Conservation (phyloP, 2,797 vertebrate genomes). For the Coreius guichenoti region DNA sequence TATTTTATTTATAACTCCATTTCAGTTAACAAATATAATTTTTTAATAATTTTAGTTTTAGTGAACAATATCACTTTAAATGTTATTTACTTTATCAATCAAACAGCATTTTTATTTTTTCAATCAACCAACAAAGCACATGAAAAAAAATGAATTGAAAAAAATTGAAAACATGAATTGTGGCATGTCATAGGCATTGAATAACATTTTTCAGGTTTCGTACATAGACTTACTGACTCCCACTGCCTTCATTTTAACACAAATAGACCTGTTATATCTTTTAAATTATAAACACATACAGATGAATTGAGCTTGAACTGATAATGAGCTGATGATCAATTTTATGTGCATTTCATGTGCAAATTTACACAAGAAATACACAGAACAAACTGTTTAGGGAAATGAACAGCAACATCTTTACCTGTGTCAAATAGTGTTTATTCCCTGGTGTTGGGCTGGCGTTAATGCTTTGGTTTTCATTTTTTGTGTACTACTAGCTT, state of each 20-base stretch:
- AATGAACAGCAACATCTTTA: not conserved
- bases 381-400: not conserved
- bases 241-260: slow-evolving; percentile 54
- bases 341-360: not conserved
- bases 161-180: not conserved
- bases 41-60: not conserved
- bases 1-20: not conserved
- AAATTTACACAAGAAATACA: not conserved
- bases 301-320: not conserved
- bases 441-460: slow-evolving; percentile 19
- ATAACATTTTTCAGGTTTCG: not conserved
- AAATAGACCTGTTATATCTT: slow-evolving; percentile 46
- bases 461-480: not conserved
- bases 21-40: not conserved
- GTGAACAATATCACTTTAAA: not conserved
- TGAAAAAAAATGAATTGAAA: too few species aligned
- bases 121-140: not conserved
- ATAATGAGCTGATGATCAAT: not conserved
- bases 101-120: not conserved
- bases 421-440: not conserved
- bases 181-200: too few species aligned
- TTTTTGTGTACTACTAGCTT: slow-evolving; percentile 55
- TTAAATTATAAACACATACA: not conserved
- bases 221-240: not conserved
- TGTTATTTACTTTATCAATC: not conserved